Conservation (phyloP, 2,113 vertebrate genomes). For the Sitta europaea region DNA sequence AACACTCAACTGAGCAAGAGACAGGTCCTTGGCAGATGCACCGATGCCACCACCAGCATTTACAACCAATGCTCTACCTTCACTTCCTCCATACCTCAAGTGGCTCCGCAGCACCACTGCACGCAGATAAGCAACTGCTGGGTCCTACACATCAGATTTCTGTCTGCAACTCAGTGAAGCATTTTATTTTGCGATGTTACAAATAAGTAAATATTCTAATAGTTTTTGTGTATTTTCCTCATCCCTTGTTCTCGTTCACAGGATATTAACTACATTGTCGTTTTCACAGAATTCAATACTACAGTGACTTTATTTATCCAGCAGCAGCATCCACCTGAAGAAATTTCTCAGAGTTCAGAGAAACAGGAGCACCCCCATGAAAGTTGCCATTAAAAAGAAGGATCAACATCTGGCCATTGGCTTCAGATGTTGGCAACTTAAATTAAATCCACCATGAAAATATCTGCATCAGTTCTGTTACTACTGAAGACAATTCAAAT, state of each 20-base stretch:
- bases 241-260: background rate
- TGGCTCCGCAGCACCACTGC: background rate
- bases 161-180: background rate
- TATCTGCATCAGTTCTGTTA: background rate
- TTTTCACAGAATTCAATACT: background rate
- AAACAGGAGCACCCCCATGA: background rate
- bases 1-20: background rate
- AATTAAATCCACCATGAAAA: background rate
- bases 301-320: background rate
- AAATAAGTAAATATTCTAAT: background rate
- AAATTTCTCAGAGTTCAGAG: background rate
- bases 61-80: background rate
- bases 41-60: rapidly evolving
- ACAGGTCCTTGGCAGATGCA: background rate
- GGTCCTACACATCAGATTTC: background rate
- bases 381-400: background rate
- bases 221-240: background rate
- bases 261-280: background rate
- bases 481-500: background rate
- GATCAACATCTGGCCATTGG: background rate
- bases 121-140: background rate
- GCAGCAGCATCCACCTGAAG: background rate
- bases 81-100: background rate
- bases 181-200: background rate
- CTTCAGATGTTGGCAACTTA: background rate